These are phyloP conservation scores for Trichomycterus rosablanca DNA, from an alignment of 2,113 vertebrate genomes.

Conservation along the genomic window DNA sequence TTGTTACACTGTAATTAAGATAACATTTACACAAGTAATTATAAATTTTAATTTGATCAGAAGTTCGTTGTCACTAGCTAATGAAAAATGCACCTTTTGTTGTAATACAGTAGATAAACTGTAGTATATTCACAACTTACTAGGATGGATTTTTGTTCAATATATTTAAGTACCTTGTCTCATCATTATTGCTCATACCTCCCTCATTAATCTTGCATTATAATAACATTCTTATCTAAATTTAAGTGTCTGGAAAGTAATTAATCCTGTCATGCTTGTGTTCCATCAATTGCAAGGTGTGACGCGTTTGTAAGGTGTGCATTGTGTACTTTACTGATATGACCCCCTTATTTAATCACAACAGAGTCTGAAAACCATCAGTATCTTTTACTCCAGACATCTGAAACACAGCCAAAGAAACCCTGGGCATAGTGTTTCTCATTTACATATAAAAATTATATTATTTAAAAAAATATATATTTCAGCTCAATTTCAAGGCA, in stretches of 20 bases:
- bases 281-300: conserved; percentile 31
- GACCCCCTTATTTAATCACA: conserved; percentile 31
- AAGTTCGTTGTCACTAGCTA: too few relatives aligned
- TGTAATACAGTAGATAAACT: too few relatives aligned
- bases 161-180: too few relatives aligned
- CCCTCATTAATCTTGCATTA: conserved; percentile 24
- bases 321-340: conserved; percentile 37
- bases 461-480: too few relatives aligned
- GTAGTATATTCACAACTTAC: too few relatives aligned
- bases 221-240: conserved; percentile 37
- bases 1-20: neutral
- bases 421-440: neutral
- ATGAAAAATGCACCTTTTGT: too few relatives aligned
- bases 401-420: conserved; percentile 1
- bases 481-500: too few relatives aligned
- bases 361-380: conserved; percentile 23
- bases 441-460: conserved; percentile 29
- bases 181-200: conserved; percentile 14
- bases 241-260: conserved; percentile 39
- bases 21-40: too few relatives aligned
- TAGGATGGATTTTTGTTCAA: too few relatives aligned
- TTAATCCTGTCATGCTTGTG: conserved; percentile 34
- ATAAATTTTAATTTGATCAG: too few relatives aligned
- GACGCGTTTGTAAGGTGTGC: conserved; percentile 22
- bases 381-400: neutral